A percentile compares a stretch with the other conserved stretches of the same genome.
Evolutionary conservation across 2,888 invertebrate genomes (phyloP).

Genomic region (Scelioninae gen. 1): DNA sequence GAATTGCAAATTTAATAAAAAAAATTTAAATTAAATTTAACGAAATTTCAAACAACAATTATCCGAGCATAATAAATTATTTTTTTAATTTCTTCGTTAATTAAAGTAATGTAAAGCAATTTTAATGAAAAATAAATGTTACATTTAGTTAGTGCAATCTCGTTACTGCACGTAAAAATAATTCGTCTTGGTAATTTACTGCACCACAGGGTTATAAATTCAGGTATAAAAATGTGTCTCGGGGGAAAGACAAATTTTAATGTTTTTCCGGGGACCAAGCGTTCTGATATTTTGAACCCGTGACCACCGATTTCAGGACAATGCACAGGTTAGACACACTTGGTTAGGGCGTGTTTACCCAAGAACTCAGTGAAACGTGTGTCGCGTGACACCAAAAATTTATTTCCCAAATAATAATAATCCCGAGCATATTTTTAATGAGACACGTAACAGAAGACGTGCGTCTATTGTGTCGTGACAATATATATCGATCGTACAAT

Average conservation of each 20-base stretch:
- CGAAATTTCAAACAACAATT: neutral
- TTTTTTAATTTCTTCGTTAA: too few species aligned
- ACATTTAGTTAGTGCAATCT: neutral
- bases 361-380: conserved; percentile 29
- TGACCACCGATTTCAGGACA: conserved; percentile 23
- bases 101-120: neutral
- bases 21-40: neutral
- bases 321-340: conserved; percentile 3
- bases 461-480: conserved; percentile 10
- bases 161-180: neutral
- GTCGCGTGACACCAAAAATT: conserved; percentile 34
- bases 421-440: too few species aligned
- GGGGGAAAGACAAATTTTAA: neutral
- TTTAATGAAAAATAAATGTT: neutral
- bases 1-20: neutral
- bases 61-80: neutral
- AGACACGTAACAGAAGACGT: too few species aligned
- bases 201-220: conserved; percentile 9
- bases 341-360: conserved; percentile 22
- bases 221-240: conserved; percentile 9
- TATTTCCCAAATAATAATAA: conserved; percentile 27
- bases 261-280: conserved; percentile 23
- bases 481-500: conserved; percentile 22
- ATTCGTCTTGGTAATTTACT: conserved; percentile 10
- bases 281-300: neutral